Conservation (phyloP, 2,113 vertebrate species). For the Syngnathoides biaculeatus region DNA sequence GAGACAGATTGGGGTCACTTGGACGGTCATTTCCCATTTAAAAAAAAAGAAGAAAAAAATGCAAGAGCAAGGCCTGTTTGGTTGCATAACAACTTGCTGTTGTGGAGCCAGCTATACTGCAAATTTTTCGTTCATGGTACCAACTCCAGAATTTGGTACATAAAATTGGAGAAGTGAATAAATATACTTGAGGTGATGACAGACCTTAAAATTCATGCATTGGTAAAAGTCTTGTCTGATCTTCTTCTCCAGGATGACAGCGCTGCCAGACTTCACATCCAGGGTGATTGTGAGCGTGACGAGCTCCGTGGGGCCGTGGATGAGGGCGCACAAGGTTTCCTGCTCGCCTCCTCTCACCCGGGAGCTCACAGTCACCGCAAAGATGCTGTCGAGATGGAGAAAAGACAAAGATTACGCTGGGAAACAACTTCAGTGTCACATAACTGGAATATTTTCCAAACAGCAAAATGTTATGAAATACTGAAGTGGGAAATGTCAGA, state of each 20-base stretch:
- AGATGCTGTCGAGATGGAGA: slow-evolving; percentile 53
- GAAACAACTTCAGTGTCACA: too few species aligned
- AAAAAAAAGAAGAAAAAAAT: too few species aligned
- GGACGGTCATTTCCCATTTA: slow-evolving; percentile 13
- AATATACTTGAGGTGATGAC: not conserved
- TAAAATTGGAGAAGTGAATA: not conserved
- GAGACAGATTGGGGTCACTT: too few species aligned
- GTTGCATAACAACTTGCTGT: slow-evolving; percentile 44
- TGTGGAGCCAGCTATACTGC: slow-evolving; percentile 20
- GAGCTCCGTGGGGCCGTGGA: slow-evolving; percentile 26
- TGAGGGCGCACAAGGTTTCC: slow-evolving; percentile 65
- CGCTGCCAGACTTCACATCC: not conserved
- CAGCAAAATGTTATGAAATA: too few species aligned
- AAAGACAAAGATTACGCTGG: not conserved
- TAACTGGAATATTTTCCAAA: too few species aligned
- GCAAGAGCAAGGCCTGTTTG: slow-evolving; percentile 13
- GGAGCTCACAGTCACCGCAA: slow-evolving; percentile 65
- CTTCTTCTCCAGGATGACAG: slow-evolving; percentile 29
- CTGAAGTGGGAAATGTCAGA: too few species aligned
- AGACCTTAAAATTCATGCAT: slow-evolving; percentile 65
- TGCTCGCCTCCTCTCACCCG: slow-evolving; percentile 47
- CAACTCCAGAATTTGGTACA: slow-evolving; percentile 18
- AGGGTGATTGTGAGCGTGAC: slow-evolving; percentile 41
- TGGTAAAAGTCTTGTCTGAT: slow-evolving; percentile 45
- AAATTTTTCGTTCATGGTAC: slow-evolving; percentile 4